A percentile compares a stretch with the other conserved stretches of the same genome.
Evolutionary conservation across 2,888 invertebrate genomes (phyloP).

Genomic region (Dryococelus australis): DNA sequence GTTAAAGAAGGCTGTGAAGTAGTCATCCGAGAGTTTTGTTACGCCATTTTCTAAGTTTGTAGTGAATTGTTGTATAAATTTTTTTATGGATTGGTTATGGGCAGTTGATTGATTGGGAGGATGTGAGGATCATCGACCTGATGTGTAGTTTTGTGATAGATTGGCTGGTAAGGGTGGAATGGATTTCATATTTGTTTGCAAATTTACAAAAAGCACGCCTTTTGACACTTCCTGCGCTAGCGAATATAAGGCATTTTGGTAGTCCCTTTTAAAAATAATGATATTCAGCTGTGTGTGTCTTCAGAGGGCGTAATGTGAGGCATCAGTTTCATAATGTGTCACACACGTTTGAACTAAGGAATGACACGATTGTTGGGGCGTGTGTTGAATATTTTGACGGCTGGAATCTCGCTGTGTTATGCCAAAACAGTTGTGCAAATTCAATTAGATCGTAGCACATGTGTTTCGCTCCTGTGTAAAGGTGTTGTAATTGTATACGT

Average conservation of each 20-base stretch:
- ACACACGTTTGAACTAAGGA: too few relatives aligned
- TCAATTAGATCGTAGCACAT: neutral
- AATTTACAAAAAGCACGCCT: slow-evolving; percentile 37
- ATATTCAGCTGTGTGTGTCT: too few relatives aligned
- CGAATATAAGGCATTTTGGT: neutral
- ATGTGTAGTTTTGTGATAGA: neutral
- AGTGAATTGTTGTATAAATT: slow-evolving; percentile 28
- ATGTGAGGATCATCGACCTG: neutral
- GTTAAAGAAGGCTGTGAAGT: neutral
- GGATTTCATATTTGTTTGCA: neutral
- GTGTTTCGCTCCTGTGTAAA: neutral
- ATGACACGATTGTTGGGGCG: too few relatives aligned
- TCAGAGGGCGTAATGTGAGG: too few relatives aligned
- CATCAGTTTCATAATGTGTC: too few relatives aligned
- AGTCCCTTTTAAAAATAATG: too few relatives aligned
- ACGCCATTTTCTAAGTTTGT: slow-evolving; percentile 43
- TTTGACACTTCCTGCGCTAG: slow-evolving; percentile 38
- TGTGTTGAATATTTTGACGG: neutral
- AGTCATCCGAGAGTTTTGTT: slow-evolving; percentile 21
- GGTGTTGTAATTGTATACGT: neutral
- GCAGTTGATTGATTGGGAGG: neutral
- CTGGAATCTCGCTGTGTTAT: neutral
- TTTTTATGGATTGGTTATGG: neutral
- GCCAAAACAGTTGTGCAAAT: neutral
- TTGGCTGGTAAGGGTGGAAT: neutral